phyloP scores from a whole-genome alignment of 2,113 vertebrate genomes.

The Hemichromis elongatus region DNA sequence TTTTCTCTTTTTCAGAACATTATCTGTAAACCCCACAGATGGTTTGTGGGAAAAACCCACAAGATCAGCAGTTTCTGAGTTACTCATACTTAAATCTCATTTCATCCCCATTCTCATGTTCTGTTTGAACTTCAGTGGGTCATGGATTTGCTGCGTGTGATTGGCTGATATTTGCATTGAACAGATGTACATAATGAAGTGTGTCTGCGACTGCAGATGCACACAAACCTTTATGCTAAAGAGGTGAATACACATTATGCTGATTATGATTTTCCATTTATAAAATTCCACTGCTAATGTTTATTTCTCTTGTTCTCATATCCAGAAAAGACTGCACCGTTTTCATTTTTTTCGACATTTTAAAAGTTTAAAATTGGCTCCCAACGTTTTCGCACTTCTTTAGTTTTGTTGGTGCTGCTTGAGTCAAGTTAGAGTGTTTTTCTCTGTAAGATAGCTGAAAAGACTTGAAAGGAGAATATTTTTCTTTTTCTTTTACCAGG shows the following conservation, averaged over 20 bases:
- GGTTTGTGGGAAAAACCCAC: neutral
- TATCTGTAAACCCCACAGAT: neutral
- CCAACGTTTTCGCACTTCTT: neutral
- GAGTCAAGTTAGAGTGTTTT: neutral
- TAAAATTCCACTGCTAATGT: neutral
- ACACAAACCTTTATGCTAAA: neutral
- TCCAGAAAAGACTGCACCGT: neutral
- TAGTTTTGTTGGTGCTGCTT: neutral
- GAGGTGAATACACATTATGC: neutral
- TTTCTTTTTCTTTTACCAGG: neutral
- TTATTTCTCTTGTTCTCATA: neutral
- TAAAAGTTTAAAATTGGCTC: neutral
- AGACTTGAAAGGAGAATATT: neutral
- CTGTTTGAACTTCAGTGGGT: neutral
- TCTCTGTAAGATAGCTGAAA: neutral
- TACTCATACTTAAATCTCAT: neutral
- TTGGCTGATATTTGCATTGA: neutral
- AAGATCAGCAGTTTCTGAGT: neutral
- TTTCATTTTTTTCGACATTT: neutral
- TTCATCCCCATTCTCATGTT: neutral
- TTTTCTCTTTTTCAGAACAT: neutral
- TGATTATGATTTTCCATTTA: neutral
- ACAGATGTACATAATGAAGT: rapidly evolving
- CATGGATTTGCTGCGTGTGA: neutral
- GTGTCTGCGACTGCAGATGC: neutral